phyloP scores from a whole-genome alignment of 2,113 vertebrate species.

The Anseranas semipalmata region DNA sequence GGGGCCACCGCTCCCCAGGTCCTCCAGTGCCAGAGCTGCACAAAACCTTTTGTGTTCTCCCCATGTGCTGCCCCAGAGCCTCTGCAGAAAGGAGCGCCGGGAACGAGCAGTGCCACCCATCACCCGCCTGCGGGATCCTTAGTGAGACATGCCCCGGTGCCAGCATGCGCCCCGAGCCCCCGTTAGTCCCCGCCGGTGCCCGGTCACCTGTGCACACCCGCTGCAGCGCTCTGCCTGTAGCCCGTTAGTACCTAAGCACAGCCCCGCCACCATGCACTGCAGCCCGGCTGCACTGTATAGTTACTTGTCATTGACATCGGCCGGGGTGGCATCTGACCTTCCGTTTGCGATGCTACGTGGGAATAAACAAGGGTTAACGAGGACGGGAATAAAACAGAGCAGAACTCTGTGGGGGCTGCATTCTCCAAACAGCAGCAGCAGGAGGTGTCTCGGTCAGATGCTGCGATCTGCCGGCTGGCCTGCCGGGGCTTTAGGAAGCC shows the following conservation, averaged over 20 bases:
- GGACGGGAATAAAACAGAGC: background rate
- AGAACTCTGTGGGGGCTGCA: background rate
- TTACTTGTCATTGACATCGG: conserved; percentile 94
- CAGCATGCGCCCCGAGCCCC: conserved; percentile 54
- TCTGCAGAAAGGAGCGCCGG: background rate
- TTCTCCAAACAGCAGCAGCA: rapidly evolving
- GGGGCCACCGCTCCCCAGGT: background rate
- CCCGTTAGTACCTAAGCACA: conserved; percentile 76
- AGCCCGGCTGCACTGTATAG: conserved; percentile 72
- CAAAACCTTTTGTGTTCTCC: background rate
- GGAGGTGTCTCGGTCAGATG: background rate
- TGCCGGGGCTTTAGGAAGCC: background rate
- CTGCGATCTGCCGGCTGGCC: rapidly evolving
- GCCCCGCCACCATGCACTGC: conserved; percentile 89
- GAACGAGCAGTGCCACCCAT: background rate
- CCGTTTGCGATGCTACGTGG: conserved; percentile 81
- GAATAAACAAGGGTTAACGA: conserved; percentile 80
- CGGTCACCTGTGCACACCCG: background rate
- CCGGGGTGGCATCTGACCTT: conserved; percentile 81
- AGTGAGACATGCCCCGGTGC: background rate
- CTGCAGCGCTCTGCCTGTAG: background rate
- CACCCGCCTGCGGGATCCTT: rapidly evolving
- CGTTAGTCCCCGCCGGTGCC: conserved; percentile 14
- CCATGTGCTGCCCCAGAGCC: rapidly evolving
- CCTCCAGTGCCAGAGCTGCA: background rate